Conservation (phyloP, 2,113 vertebrate species). For the Rousettus leschenaultii region DNA sequence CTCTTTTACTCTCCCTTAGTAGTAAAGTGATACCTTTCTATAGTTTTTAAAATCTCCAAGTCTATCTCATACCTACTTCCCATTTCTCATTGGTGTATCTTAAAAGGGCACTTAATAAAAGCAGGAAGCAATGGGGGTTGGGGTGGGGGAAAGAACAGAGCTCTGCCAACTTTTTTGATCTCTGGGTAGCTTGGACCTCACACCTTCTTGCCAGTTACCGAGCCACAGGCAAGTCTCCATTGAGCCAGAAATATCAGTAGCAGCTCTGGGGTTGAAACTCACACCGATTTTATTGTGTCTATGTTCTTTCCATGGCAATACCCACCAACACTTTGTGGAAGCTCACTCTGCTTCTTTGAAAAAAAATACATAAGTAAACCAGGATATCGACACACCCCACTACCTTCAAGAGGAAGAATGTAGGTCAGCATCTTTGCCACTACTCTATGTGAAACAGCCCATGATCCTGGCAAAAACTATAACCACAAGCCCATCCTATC, state of each 20-base stretch:
- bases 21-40: not conserved
- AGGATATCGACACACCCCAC: not conserved
- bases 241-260: slow-evolving; percentile 48
- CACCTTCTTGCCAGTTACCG: slow-evolving; percentile 43
- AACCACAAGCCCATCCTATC: slow-evolving; percentile 22
- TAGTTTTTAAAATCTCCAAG: not conserved
- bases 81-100: not conserved
- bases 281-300: slow-evolving; percentile 21
- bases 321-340: not conserved
- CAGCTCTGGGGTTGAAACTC: slow-evolving; percentile 2
- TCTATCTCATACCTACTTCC: not conserved
- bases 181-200: slow-evolving; percentile 36
- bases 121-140: not conserved
- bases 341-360: slow-evolving; percentile 33
- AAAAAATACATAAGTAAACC: not conserved
- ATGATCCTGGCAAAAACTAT: slow-evolving; percentile 34
- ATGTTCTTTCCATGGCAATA: slow-evolving; percentile 12
- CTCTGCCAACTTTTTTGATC: not conserved
- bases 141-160: not conserved
- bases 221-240: slow-evolving; percentile 47
- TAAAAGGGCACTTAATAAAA: not conserved
- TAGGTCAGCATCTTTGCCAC: slow-evolving; percentile 55
- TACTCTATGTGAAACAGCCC: not conserved
- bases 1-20: not conserved
- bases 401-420: slow-evolving; percentile 43